Percentiles rank a stretch among this genome's conserved stretches.
Conservation (phyloP, 2,888 invertebrate genomes). For the Nebria brevicollis region DNA sequence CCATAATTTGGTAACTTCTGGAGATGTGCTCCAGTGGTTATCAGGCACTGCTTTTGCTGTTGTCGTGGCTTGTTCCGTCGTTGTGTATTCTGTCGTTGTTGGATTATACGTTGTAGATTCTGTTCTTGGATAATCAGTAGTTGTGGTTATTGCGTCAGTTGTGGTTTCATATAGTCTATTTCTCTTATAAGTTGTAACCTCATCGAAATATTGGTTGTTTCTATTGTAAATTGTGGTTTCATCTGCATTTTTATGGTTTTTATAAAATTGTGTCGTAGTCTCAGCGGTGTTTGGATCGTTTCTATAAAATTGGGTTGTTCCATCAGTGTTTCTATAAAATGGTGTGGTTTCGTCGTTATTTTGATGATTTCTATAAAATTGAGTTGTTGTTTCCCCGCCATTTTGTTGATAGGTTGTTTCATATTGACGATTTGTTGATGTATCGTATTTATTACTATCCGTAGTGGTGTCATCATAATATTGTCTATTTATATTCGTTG, state of each 20-base stretch:
- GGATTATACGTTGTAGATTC: conserved; percentile 56
- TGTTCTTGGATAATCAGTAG: conserved; percentile 58
- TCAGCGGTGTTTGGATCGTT: neutral
- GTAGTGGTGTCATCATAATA: neutral
- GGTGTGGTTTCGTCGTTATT: neutral
- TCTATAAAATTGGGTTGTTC: neutral
- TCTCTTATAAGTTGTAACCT: neutral
- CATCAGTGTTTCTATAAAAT: neutral
- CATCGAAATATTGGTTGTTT: conserved; percentile 1
- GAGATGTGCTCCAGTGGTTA: conserved; percentile 59
- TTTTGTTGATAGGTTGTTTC: neutral
- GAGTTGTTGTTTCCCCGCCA: neutral
- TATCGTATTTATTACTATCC: neutral
- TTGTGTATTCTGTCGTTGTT: conserved; percentile 50
- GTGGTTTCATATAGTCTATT: conserved; percentile 13
- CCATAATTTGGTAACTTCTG: conserved; percentile 70
- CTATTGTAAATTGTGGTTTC: neutral
- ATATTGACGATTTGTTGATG: neutral
- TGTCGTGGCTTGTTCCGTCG: conserved; percentile 28
- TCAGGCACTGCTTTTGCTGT: conserved; percentile 52
- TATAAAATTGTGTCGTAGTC: neutral
- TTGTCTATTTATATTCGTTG: neutral
- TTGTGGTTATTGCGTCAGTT: conserved; percentile 52
- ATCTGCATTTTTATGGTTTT: neutral
- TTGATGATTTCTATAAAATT: neutral